Evolutionary conservation across 1,140 invertebrate species (phyloP).

Genomic region (Oppia nitens): DNA sequence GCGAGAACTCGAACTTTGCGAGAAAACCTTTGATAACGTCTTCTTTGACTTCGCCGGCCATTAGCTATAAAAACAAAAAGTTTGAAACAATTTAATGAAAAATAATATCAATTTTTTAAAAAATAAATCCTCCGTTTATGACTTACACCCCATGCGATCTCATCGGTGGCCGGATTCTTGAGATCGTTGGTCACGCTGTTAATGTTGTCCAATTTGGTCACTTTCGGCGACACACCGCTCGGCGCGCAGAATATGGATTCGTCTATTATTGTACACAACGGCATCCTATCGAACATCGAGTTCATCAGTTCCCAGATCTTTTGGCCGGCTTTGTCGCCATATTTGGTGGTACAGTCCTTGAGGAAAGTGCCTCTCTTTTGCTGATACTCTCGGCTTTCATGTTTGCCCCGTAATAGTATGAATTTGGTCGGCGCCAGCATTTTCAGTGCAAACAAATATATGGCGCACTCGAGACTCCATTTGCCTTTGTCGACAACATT

Average conservation of each 20-base stretch:
- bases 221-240: conserved; percentile 48
- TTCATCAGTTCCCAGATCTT: conserved; percentile 50
- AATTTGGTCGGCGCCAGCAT: conserved; percentile 41
- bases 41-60: no score
- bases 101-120: conserved; percentile 38
- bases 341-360: conserved; percentile 4
- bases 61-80: conserved; percentile 51
- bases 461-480: conserved; percentile 35
- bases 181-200: conserved; percentile 42
- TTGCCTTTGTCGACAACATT: conserved; percentile 47
- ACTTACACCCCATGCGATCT: conserved; percentile 52
- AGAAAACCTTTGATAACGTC: conserved; percentile 46
- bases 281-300: conserved; percentile 47
- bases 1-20: conserved; percentile 40
- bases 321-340: conserved; percentile 26
- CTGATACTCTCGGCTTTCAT: conserved; percentile 37
- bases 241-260: conserved; percentile 52
- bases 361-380: conserved; percentile 9
- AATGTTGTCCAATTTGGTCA: conserved; percentile 33
- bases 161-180: conserved; percentile 40
- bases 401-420: conserved; percentile 42
- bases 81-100: conserved; percentile 43
- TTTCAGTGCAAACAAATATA: conserved; percentile 44
- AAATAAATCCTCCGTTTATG: conserved; percentile 41
- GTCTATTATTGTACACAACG: conserved; percentile 49